A percentile compares a stretch with the other conserved stretches of the same genome.
These are phyloP conservation scores for Cavia aperea DNA, from an alignment of 2,113 vertebrate species.

Conservation along the genomic window DNA sequence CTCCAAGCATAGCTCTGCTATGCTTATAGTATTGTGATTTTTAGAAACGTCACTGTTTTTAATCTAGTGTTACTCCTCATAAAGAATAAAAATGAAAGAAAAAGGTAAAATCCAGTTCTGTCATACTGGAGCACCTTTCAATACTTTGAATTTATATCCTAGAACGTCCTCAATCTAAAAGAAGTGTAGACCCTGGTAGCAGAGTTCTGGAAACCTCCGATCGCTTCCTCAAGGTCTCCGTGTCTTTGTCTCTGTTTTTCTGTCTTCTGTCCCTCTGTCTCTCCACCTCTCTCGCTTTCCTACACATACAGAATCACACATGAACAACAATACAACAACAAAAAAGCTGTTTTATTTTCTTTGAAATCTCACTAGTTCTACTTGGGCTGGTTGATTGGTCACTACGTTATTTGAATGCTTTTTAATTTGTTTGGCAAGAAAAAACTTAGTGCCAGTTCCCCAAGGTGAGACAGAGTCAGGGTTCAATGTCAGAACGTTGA, in stretches of 20 bases:
- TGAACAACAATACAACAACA: not conserved
- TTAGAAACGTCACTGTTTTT: not conserved
- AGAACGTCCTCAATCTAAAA: not conserved
- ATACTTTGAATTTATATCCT: not conserved
- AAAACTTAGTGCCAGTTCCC: not conserved
- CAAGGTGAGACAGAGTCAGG: not conserved
- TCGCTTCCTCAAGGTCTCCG: not conserved
- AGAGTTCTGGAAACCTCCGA: not conserved
- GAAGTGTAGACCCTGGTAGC: not conserved
- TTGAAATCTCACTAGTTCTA: constrained; percentile 18
- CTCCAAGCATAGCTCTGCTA: not conserved
- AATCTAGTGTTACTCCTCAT: not conserved
- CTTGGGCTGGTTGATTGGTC: not conserved
- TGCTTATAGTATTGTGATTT: not conserved
- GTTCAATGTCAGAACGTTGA: not conserved
- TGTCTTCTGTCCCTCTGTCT: not conserved
- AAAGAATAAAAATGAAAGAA: not conserved
- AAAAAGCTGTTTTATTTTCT: not conserved
- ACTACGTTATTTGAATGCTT: not conserved
- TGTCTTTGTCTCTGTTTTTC: not conserved
- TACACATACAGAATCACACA: not conserved
- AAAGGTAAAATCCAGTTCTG: not conserved
- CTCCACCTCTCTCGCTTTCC: not conserved
- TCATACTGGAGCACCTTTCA: not conserved
- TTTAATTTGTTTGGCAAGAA: not conserved